These are phyloP conservation scores for Anisognathus igniventris DNA, from an alignment of 2,797 vertebrate genomes.

Conservation along the genomic window DNA sequence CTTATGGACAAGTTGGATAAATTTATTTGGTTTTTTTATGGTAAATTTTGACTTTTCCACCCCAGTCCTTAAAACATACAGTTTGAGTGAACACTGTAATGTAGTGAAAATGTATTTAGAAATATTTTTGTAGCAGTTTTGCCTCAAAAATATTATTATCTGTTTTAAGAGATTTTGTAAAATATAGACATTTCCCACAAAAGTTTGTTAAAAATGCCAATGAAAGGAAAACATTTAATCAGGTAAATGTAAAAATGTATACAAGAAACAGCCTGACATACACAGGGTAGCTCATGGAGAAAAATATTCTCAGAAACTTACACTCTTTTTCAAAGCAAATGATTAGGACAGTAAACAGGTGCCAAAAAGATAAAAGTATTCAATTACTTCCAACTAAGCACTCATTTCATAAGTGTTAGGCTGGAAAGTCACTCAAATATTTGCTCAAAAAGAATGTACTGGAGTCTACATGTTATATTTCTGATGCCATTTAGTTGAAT, in stretches of 20 bases:
- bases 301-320: not conserved
- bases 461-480: not conserved
- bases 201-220: not conserved
- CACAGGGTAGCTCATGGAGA: not conserved
- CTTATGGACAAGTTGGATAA: not conserved
- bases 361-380: not conserved
- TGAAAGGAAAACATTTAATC: not conserved
- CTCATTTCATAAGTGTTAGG: not conserved
- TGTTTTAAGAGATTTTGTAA: not conserved
- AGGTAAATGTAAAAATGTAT: not conserved
- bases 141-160: not conserved
- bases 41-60: not conserved
- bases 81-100: not conserved
- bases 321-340: not conserved
- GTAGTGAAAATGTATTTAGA: not conserved
- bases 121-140: not conserved
- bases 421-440: not conserved
- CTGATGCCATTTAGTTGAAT: not conserved
- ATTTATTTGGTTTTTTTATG: not conserved
- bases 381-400: not conserved
- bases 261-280: not conserved
- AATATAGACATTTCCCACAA: not conserved
- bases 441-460: not conserved
- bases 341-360: not conserved
- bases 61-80: not conserved